Evolutionary conservation across 2,888 invertebrate genomes (phyloP).

Genomic region (Drosophila algonquin): DNA sequence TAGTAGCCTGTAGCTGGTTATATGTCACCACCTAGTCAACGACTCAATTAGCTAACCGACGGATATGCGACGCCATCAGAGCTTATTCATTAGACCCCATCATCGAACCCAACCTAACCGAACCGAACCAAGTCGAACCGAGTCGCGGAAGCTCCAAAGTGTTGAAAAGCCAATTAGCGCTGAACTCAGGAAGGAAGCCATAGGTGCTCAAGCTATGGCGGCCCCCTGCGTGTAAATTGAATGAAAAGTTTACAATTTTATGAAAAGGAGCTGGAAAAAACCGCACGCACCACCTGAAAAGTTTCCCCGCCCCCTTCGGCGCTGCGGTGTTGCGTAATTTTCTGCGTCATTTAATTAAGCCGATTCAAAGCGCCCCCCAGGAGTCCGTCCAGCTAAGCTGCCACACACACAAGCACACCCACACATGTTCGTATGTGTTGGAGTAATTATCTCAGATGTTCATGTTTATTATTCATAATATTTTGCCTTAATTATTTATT

Average conservation of each 20-base stretch:
- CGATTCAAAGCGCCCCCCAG: slow-evolving; percentile 61
- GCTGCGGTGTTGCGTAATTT: slow-evolving; percentile 76
- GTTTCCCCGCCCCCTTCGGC: slow-evolving; percentile 8
- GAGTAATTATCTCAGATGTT: slow-evolving; percentile 64
- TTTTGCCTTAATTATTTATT: slow-evolving; percentile 76
- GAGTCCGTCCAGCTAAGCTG: slow-evolving; percentile 13
- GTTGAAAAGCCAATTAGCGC: slow-evolving; percentile 76
- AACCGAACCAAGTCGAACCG: no score
- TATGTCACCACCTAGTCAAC: slow-evolving; percentile 75
- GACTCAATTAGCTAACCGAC: slow-evolving; percentile 76
- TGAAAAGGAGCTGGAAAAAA: slow-evolving; percentile 45
- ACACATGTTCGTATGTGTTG: slow-evolving; percentile 1
- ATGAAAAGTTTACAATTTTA: slow-evolving; percentile 67
- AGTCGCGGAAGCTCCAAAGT: slow-evolving; percentile 67
- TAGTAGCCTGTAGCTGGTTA: neutral
- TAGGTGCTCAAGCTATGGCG: slow-evolving; percentile 44
- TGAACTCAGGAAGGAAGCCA: slow-evolving; percentile 74
- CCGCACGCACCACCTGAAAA: slow-evolving; percentile 54
- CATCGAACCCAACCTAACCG: slow-evolving; percentile 18
- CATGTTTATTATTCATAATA: slow-evolving; percentile 62
- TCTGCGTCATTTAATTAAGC: slow-evolving; percentile 84
- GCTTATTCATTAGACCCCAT: slow-evolving; percentile 63
- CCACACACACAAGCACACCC: slow-evolving; percentile 1
- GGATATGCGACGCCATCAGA: slow-evolving; percentile 72
- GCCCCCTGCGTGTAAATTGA: slow-evolving; percentile 49